phyloP scores from a whole-genome alignment of 2,888 invertebrate genomes.

The Herminia tarsipennalis region DNA sequence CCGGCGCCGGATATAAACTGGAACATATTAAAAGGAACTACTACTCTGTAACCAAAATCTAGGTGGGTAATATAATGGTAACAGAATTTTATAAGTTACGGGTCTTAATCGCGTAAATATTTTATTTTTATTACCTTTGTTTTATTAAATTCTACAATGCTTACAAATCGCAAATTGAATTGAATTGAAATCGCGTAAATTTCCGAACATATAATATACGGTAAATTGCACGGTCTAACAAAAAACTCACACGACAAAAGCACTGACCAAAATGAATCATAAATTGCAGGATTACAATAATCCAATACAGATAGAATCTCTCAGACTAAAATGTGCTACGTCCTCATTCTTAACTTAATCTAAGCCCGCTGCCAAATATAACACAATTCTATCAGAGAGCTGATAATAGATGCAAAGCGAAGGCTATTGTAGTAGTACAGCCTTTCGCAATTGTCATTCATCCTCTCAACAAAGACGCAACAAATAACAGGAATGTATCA shows the following conservation, averaged over 20 bases:
- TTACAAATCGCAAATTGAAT: no score
- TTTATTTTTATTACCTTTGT: no score
- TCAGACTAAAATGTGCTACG: slow-evolving; percentile 6
- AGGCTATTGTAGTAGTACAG: slow-evolving; percentile 33
- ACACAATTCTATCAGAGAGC: slow-evolving; percentile 58
- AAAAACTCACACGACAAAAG: slow-evolving; percentile 37
- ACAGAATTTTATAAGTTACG: no score
- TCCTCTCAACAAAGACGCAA: slow-evolving; percentile 55
- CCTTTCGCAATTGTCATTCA: slow-evolving; percentile 63
- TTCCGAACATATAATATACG: no score
- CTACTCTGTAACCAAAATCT: no score
- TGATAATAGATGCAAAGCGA: slow-evolving; percentile 36
- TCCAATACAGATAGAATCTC: neutral
- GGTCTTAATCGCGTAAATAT: no score
- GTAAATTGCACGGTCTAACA: slow-evolving; percentile 70
- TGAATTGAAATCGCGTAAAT: no score
- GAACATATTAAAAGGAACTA: no score
- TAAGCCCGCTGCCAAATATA: slow-evolving; percentile 4
- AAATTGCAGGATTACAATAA: slow-evolving; percentile 1
- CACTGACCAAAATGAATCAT: neutral
- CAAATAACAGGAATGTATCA: slow-evolving; percentile 50
- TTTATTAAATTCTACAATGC: no score
- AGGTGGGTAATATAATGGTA: no score
- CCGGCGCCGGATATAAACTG: no score
- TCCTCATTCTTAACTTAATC: slow-evolving; percentile 8